A percentile compares a stretch with the other conserved stretches of the same genome.
These are phyloP conservation scores for Pterobdella sp. DNA, from an alignment of 2,888 invertebrate genomes.

Conservation along the genomic window DNA sequence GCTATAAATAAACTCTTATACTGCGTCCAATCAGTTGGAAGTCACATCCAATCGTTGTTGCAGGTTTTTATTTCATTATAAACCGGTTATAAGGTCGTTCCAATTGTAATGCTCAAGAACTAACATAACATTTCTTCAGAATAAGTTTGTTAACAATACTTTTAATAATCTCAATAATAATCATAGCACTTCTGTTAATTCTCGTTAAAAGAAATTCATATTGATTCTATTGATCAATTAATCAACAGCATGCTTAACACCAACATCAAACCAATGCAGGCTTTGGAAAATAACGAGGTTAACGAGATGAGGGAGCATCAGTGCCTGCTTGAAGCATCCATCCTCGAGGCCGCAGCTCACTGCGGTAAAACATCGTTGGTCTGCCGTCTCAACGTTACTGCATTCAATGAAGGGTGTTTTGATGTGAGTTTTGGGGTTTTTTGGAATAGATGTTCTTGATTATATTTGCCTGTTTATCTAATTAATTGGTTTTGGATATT, in stretches of 20 bases:
- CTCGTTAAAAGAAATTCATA: too few species aligned
- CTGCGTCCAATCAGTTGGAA: constrained; percentile 1
- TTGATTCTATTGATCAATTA: too few species aligned
- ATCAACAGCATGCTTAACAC: background rate
- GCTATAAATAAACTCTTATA: constrained; percentile 14
- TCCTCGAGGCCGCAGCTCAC: background rate
- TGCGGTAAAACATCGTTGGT: constrained; percentile 18
- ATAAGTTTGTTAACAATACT: background rate
- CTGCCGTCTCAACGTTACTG: constrained; percentile 18
- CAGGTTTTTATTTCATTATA: constrained; percentile 26
- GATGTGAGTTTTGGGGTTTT: background rate
- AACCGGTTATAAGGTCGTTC: too few species aligned
- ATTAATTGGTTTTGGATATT: too few species aligned
- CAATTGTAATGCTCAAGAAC: too few species aligned
- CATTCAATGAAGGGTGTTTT: background rate
- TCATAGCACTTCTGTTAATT: too few species aligned
- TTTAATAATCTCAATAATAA: background rate
- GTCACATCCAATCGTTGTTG: constrained; percentile 17
- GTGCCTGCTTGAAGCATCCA: background rate
- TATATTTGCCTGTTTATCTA: too few species aligned
- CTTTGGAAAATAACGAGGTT: background rate
- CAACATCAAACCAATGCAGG: background rate
- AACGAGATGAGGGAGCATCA: background rate
- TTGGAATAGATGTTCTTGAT: too few species aligned
- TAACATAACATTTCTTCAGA: too few species aligned